Conservation (phyloP, 2,797 vertebrate genomes). For the Poeciliopsis paucimaculata region DNA sequence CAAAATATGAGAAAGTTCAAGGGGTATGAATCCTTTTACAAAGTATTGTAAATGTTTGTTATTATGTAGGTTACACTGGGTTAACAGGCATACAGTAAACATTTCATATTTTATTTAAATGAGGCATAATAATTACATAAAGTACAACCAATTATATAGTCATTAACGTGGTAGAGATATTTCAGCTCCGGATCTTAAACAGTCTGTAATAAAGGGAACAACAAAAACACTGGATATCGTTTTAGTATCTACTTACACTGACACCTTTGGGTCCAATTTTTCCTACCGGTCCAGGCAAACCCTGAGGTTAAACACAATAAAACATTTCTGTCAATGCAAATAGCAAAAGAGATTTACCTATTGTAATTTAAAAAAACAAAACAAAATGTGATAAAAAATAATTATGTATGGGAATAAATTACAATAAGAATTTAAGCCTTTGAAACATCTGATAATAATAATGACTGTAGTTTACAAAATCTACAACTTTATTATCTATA, state of each 20-base stretch:
- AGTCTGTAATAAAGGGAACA: not conserved
- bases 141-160: not conserved
- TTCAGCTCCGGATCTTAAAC: not conserved
- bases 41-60: slow-evolving; percentile 37
- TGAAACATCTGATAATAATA: slow-evolving; percentile 14
- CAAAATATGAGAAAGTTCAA: not conserved
- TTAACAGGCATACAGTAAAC: slow-evolving; percentile 36
- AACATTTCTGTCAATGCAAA: slow-evolving; percentile 50
- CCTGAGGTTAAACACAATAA: slow-evolving; percentile 82
- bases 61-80: slow-evolving; percentile 27
- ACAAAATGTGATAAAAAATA: not conserved
- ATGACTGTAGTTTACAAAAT: slow-evolving; percentile 32
- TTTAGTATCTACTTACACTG: slow-evolving; percentile 83
- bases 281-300: slow-evolving; percentile 93
- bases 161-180: not conserved
- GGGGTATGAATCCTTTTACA: not conserved
- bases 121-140: slow-evolving; percentile 17
- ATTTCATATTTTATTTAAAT: slow-evolving; percentile 40
- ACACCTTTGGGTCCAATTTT: slow-evolving; percentile 89
- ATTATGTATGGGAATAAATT: not conserved
- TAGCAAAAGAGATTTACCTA: not conserved
- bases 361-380: not conserved
- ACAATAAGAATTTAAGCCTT: not conserved
- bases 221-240: not conserved
- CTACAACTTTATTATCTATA: slow-evolving; percentile 23